A percentile compares a stretch with the other conserved stretches of the same genome.
phyloP scores from a whole-genome alignment of 2,888 invertebrate species.

The Himalopsyche anomala region DNA sequence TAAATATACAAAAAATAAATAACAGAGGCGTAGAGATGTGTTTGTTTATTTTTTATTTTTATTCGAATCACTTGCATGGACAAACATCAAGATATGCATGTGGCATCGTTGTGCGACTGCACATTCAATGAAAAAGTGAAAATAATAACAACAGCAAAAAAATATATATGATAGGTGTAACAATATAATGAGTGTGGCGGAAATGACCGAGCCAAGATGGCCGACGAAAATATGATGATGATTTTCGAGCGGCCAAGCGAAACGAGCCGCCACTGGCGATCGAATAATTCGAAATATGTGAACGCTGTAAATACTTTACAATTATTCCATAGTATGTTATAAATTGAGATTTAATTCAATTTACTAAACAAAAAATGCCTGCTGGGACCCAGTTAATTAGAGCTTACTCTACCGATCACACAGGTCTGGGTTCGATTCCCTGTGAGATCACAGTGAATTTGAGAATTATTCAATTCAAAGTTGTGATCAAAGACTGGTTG shows the following conservation, averaged over 20 bases:
- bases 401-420: too few relatives aligned
- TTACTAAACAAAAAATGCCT: too few relatives aligned
- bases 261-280: conserved; percentile 48
- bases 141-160: neutral
- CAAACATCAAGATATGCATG: neutral
- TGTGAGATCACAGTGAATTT: too few relatives aligned
- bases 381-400: too few relatives aligned
- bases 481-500: too few relatives aligned
- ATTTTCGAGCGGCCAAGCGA: conserved; percentile 60
- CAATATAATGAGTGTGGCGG: conserved; percentile 28
- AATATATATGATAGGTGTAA: neutral
- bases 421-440: too few relatives aligned
- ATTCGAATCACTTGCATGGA: neutral
- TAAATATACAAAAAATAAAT: too few relatives aligned
- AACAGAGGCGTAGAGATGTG: too few relatives aligned
- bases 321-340: too few relatives aligned
- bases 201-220: conserved; percentile 57
- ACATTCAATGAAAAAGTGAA: conserved; percentile 4
- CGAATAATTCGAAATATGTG: neutral
- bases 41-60: too few relatives aligned
- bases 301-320: neutral
- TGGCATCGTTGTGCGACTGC: neutral
- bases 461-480: too few relatives aligned
- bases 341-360: too few relatives aligned
- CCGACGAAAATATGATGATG: conserved; percentile 54